A percentile compares a stretch with the other conserved stretches of the same genome.
Evolutionary conservation across 2,888 invertebrate genomes (phyloP).

Genomic region (Nephrocerus scutellatus): DNA sequence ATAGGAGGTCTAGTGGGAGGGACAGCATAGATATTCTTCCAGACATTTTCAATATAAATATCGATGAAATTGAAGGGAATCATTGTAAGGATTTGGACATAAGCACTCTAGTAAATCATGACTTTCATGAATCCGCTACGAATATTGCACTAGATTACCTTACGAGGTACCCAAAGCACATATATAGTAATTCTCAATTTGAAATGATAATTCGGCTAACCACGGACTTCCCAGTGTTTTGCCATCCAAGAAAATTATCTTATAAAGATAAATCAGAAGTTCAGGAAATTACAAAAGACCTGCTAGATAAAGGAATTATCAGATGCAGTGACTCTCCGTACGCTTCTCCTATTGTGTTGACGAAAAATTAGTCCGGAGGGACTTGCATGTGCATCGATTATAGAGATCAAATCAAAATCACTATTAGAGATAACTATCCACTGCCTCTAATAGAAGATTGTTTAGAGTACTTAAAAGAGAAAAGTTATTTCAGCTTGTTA

Average conservation of each 20-base stretch:
- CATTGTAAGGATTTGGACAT: too few species aligned
- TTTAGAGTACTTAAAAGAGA: slow-evolving; percentile 2
- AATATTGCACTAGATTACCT: too few species aligned
- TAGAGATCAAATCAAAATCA: not conserved
- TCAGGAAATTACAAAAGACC: not conserved
- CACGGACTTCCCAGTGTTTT: too few species aligned
- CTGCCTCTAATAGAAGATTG: slow-evolving; percentile 7
- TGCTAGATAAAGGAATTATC: not conserved
- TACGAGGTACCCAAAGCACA: too few species aligned
- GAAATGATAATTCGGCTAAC: slow-evolving; percentile 2
- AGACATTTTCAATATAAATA: too few species aligned
- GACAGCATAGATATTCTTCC: too few species aligned
- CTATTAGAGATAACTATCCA: slow-evolving; percentile 1
- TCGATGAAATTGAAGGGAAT: too few species aligned
- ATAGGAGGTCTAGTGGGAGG: too few species aligned
- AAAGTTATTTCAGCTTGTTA: not conserved
- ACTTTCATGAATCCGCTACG: too few species aligned
- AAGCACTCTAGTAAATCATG: too few species aligned
- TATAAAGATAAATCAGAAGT: slow-evolving; percentile 3
- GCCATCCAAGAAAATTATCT: slow-evolving; percentile 1
- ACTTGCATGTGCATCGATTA: slow-evolving; percentile 3
- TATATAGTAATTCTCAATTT: too few species aligned
- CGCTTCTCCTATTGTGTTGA: slow-evolving; percentile 4
- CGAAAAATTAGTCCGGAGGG: too few species aligned
- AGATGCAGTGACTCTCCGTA: slow-evolving; percentile 2